Conservation (phyloP, 2,797 vertebrate genomes). For the Helarctos malayanus region DNA sequence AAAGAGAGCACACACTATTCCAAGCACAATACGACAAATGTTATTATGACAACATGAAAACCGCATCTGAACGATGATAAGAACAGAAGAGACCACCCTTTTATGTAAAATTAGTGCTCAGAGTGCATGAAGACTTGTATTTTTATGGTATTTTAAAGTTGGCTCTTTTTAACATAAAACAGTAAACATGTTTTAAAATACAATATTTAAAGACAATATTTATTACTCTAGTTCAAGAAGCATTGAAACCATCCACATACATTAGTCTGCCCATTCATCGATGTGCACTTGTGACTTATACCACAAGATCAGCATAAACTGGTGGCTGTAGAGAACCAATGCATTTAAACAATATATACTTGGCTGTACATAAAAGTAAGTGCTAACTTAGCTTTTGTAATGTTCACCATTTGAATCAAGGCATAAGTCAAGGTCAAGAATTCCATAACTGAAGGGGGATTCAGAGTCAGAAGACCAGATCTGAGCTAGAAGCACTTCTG, state of each 20-base stretch:
- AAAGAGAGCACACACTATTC: not conserved
- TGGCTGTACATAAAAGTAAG: slow-evolving; percentile 10
- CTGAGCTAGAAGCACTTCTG: not conserved
- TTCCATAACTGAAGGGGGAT: not conserved
- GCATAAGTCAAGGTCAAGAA: slow-evolving; percentile 9
- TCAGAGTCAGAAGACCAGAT: not conserved
- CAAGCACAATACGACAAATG: not conserved
- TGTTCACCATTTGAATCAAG: not conserved
- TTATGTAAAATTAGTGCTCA: not conserved
- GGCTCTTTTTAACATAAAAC: not conserved
- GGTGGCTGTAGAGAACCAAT: not conserved
- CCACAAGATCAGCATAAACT: not conserved
- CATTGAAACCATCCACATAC: not conserved
- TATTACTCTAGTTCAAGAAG: not conserved
- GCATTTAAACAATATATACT: not conserved
- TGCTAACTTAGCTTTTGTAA: slow-evolving; percentile 10
- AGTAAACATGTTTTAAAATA: slow-evolving; percentile 10
- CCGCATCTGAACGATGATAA: not conserved
- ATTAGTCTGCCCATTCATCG: not conserved
- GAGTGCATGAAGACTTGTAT: not conserved
- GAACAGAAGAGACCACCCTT: not conserved
- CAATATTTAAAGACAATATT: not conserved
- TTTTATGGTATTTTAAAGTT: not conserved
- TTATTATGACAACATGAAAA: not conserved
- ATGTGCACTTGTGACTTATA: not conserved